phyloP scores from a whole-genome alignment of 2,113 vertebrate genomes.

The Columba livia region DNA sequence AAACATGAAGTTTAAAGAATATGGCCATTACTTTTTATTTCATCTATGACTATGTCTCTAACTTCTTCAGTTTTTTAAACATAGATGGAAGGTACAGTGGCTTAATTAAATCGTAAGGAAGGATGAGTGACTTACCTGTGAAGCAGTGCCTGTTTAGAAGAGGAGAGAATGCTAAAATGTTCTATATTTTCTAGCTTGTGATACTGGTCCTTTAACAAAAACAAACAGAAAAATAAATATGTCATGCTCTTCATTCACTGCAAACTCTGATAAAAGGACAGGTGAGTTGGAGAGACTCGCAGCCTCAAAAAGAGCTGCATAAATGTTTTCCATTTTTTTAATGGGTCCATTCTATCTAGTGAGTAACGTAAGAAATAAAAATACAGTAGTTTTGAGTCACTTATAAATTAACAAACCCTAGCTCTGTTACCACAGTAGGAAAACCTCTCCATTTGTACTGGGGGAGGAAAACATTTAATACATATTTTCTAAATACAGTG shows the following conservation, averaged over 20 bases:
- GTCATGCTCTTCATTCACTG: slow-evolving; percentile 22
- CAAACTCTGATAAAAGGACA: not conserved
- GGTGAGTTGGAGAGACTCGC: not conserved
- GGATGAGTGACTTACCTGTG: slow-evolving; percentile 5
- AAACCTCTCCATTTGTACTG: not conserved
- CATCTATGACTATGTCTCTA: not conserved
- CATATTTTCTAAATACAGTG: not conserved
- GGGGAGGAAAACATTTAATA: not conserved
- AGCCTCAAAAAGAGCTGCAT: not conserved
- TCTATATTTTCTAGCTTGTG: not conserved
- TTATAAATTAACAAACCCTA: not conserved
- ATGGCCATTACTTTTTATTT: slow-evolving; percentile 32
- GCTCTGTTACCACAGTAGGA: not conserved
- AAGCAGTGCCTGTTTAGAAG: slow-evolving; percentile 8
- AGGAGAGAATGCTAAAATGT: not conserved
- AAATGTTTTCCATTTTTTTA: slow-evolving; percentile 32
- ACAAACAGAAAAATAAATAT: not conserved
- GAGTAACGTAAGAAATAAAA: not conserved
- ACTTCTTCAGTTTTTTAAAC: not conserved
- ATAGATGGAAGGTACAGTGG: not conserved
- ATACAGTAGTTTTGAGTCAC: not conserved
- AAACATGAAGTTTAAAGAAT: slow-evolving; percentile 43
- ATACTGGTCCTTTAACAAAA: slow-evolving; percentile 5
- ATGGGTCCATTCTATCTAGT: slow-evolving; percentile 12
- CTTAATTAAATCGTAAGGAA: not conserved